Conservation (phyloP, 1,140 invertebrate species). For the Nomia melanderi region DNA sequence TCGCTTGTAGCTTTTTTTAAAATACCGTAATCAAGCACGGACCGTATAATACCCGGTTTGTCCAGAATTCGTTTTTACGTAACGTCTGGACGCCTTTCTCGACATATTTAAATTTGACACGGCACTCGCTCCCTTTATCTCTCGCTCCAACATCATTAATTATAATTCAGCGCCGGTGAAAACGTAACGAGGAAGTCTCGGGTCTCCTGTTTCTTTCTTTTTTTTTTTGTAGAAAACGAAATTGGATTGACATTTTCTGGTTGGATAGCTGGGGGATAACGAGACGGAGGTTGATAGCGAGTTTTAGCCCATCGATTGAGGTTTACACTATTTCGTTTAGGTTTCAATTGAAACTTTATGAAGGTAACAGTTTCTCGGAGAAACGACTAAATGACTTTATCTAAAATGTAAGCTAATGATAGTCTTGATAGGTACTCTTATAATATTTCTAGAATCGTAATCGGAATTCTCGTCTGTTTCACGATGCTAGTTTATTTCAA, state of each 20-base stretch:
- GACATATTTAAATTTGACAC: neutral
- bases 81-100: conserved; percentile 23
- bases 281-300: too few species aligned
- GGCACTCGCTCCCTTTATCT: neutral
- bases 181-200: neutral
- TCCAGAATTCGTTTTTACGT: conserved; percentile 44
- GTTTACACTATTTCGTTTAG: too few species aligned
- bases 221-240: neutral
- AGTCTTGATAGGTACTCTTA: too few species aligned
- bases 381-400: too few species aligned
- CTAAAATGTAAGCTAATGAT: too few species aligned
- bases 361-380: too few species aligned
- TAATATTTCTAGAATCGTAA: too few species aligned
- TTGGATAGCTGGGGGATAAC: neutral
- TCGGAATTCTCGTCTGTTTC: too few species aligned
- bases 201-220: neutral
- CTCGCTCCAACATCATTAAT: neutral
- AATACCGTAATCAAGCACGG: conserved; percentile 19
- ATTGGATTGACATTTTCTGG: neutral
- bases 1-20: neutral
- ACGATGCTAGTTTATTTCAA: too few species aligned
- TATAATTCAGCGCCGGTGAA: neutral
- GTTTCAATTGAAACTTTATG: too few species aligned
- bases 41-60: conserved; percentile 32
- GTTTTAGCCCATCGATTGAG: too few species aligned